Evolutionary conservation across 2,888 invertebrate genomes (phyloP), one percentile per base, ranked within the genome.

Genomic region (Ectobius pallidus): DNA sequence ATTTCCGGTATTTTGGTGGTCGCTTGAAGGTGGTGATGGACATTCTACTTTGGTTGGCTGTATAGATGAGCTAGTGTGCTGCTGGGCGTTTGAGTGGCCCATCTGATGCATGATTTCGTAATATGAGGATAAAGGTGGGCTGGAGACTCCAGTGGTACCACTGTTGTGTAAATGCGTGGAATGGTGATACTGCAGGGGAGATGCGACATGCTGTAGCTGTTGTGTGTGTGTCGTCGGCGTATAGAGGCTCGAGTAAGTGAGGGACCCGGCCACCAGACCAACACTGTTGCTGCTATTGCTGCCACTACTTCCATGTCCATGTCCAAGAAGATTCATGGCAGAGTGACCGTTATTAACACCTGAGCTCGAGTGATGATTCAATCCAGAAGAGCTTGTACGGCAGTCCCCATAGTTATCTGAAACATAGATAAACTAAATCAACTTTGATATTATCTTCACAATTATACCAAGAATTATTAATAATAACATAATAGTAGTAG

Each of bases 31-130:
- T 11, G 81, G 81, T 3, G 81, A 81, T 0, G 82, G 80, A 52
- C 82, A 83, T 71, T 83, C 83, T 34, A 82, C 76, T 72, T 83
- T 83, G 2, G 82, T 80, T 11, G 81, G 81, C 39, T 65, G 44
- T 27, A 39, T 39, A 4, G 25, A 18, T 22, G 55, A 34, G 14
- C 20, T 49, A 3, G 34, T 55, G n/a, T 65, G 18, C 52, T 71
- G 71, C 16, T 80, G 81, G n/a, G n/a, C n/a, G 63, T 77, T 78
- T 2, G 30, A 14, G 20, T 78, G 77, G 18, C 76, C 52, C 16
- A 78, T 73, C 70, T 81, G 78, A 11, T 75, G 75, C 20, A 79
- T 75, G 75, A 80, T 78, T 16, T 82, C 81, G 76, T 82, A 82
- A 71, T 81, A 82, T 9, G 79, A 76, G 30, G 73, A 78, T 3